A percentile compares a stretch with the other conserved stretches of the same genome.
Conservation (phyloP, 2,888 invertebrate species). For the Portevinia maculata region DNA sequence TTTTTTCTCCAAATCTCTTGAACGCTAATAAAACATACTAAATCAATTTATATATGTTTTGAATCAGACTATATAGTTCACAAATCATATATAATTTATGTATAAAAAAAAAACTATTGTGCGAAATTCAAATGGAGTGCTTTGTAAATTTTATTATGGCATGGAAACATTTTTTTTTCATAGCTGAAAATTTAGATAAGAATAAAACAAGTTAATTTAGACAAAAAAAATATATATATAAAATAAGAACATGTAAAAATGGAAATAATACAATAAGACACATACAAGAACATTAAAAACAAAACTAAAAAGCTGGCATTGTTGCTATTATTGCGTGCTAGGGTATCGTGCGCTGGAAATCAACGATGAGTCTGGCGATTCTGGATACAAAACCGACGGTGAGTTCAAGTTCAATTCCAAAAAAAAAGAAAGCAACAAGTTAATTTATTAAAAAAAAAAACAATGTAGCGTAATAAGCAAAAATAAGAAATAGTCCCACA, state of each 20-base stretch:
- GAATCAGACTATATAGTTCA: conserved; percentile 9
- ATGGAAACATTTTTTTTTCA: conserved; percentile 38
- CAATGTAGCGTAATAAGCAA: not conserved
- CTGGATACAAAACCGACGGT: conserved; percentile 73
- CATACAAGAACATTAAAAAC: conserved; percentile 48
- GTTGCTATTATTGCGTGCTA: conserved; percentile 69
- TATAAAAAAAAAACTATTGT: conserved; percentile 1
- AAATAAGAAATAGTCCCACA: not conserved
- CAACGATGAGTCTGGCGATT: conserved; percentile 69
- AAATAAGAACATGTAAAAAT: conserved; percentile 40
- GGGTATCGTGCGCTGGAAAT: conserved; percentile 74
- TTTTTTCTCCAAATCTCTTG: not conserved
- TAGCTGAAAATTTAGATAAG: conserved; percentile 25
- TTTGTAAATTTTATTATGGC: conserved; percentile 60
- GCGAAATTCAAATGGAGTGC: conserved; percentile 67
- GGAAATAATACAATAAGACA: conserved; percentile 46
- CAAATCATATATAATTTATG: not conserved
- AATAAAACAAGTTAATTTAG: conserved; percentile 22
- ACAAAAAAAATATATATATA: conserved; percentile 20
- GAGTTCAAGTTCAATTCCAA: conserved; percentile 65
- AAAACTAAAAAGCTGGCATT: conserved; percentile 61
- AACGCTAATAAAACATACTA: not conserved
- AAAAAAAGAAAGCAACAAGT: conserved; percentile 17
- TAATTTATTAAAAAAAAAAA: conserved; percentile 1
- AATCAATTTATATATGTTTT: not conserved